Evolutionary conservation across 2,113 vertebrate genomes (phyloP).

Genomic region (Australoheros scitulus): DNA sequence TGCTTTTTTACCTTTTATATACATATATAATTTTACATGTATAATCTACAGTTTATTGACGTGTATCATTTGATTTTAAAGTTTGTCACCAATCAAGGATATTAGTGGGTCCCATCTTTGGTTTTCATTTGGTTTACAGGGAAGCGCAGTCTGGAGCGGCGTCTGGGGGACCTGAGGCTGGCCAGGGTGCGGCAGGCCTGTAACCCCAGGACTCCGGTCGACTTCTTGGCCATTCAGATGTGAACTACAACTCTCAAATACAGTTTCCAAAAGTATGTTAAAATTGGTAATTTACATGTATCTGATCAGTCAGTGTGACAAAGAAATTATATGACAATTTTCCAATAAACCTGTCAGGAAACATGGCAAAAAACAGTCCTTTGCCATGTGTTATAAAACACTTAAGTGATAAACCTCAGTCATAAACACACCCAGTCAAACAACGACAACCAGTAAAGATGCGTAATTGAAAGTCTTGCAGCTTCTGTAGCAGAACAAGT

Average conservation of each 20-base stretch:
- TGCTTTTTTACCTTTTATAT: background rate
- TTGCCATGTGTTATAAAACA: slow-evolving; percentile 20
- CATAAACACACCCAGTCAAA: slow-evolving; percentile 24
- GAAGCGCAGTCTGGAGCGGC: slow-evolving; percentile 64
- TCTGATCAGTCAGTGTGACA: slow-evolving; percentile 2
- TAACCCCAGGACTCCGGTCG: slow-evolving; percentile 64
- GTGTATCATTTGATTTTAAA: background rate
- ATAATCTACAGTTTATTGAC: slow-evolving; percentile 8
- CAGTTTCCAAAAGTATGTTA: background rate
- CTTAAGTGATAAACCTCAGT: slow-evolving; percentile 16
- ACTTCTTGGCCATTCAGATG: slow-evolving; percentile 69
- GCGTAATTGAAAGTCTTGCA: background rate
- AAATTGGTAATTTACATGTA: background rate
- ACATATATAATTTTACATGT: background rate
- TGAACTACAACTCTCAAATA: slow-evolving; percentile 11
- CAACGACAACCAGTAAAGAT: slow-evolving; percentile 16
- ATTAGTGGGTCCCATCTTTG: fast-evolving
- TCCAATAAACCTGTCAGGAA: background rate
- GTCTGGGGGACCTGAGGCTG: slow-evolving; percentile 67
- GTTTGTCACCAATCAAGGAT: background rate
- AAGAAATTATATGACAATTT: background rate
- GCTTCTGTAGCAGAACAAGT: background rate
- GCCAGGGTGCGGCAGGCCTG: slow-evolving; percentile 71
- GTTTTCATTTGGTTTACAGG: slow-evolving; percentile 49
- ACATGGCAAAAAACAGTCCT: background rate